Conservation (phyloP, 2,113 vertebrate genomes). For the Heliornis fulica region DNA sequence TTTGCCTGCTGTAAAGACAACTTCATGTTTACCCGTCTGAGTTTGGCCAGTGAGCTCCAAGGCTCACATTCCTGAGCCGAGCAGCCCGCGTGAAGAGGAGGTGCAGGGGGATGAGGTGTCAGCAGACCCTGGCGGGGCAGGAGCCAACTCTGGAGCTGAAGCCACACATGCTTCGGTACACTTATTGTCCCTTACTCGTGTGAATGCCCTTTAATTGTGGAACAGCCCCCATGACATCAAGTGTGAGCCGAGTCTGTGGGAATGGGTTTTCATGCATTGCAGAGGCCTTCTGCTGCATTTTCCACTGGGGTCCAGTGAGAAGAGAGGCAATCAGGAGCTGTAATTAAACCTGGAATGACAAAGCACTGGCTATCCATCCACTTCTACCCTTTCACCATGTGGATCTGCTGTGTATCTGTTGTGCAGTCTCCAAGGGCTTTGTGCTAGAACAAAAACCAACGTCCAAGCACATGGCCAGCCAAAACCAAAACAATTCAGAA, state of each 20-base stretch:
- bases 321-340: neutral
- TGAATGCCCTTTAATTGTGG: neutral
- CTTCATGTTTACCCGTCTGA: neutral
- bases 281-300: neutral
- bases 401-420: neutral
- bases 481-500: neutral
- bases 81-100: neutral
- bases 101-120: accelerated
- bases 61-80: neutral
- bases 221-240: neutral
- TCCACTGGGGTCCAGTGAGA: neutral
- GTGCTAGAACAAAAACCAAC: neutral
- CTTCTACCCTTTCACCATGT: neutral
- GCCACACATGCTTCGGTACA: neutral
- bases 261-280: neutral
- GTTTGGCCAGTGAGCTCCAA: neutral
- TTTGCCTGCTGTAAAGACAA: neutral
- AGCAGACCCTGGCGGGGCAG: neutral
- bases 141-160: neutral
- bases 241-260: neutral
- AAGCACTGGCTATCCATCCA: neutral
- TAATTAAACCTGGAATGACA: neutral
- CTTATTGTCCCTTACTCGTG: neutral
- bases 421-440: neutral
- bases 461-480: neutral